A percentile compares a stretch with the other conserved stretches of the same genome.
Conservation (phyloP, 1,140 invertebrate species). For the Dendrolimus punctatus region DNA sequence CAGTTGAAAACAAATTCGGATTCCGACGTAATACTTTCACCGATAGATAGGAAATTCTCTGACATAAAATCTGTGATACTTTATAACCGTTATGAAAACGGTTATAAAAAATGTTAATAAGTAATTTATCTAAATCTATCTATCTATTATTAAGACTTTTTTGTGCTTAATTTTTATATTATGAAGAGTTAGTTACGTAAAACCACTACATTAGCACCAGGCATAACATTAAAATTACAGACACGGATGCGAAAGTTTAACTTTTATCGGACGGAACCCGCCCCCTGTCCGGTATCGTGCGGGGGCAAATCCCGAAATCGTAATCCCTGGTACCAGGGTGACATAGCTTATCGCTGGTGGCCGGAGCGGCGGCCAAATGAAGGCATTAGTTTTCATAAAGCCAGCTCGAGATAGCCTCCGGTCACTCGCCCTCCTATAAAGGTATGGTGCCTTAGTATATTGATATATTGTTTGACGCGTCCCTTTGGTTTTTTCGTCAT, state of each 20-base stretch:
- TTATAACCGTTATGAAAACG: no score
- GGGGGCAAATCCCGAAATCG: slow-evolving; percentile 28
- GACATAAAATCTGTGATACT: no score
- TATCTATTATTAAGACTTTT: no score
- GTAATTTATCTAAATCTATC: no score
- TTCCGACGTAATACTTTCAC: no score
- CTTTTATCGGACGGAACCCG: slow-evolving; percentile 17
- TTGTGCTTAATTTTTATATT: no score
- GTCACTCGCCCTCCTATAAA: slow-evolving; percentile 17
- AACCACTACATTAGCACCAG: no score
- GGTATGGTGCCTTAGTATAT: slow-evolving; percentile 15
- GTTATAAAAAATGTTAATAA: no score
- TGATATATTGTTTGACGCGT: slow-evolving; percentile 16
- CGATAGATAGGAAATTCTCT: no score
- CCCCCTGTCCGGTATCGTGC: slow-evolving; percentile 3
- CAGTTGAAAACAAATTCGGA: no score
- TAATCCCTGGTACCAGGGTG: slow-evolving; percentile 40
- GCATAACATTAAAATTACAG: no score
- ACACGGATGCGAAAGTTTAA: slow-evolving; percentile 4
- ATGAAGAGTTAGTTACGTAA: no score
- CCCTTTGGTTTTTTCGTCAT: slow-evolving; percentile 4
- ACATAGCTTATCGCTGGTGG: slow-evolving; percentile 42
- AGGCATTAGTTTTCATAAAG: slow-evolving; percentile 50
- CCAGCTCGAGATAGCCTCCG: slow-evolving; percentile 34
- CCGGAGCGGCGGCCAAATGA: slow-evolving; percentile 31